Evolutionary conservation across 2,797 vertebrate species (phyloP).

Genomic region (Gallirallus australis): DNA sequence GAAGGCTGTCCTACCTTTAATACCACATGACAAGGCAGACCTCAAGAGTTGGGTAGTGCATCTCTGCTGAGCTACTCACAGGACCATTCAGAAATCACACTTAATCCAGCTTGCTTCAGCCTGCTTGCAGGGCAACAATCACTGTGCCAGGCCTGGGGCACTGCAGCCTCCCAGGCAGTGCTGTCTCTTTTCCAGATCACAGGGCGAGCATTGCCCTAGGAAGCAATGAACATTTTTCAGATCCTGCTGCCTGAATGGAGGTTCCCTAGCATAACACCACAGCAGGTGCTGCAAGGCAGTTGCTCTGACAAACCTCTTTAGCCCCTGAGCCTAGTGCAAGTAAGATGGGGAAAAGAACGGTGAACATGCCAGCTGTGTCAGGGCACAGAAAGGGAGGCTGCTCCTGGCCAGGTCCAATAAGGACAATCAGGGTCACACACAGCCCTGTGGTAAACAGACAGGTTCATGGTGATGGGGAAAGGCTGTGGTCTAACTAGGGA

Average conservation of each 20-base stretch:
- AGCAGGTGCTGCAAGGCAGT: background rate
- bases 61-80: rapidly evolving
- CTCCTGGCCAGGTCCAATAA: too few relatives aligned
- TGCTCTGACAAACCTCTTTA: background rate
- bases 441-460: background rate
- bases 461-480: background rate
- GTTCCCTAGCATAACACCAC: background rate
- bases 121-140: background rate
- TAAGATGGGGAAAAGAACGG: background rate
- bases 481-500: background rate
- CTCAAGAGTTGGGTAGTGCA: background rate
- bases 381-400: background rate
- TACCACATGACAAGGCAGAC: background rate
- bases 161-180: background rate
- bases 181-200: background rate
- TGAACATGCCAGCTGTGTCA: background rate
- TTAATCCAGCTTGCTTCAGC: background rate
- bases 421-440: background rate
- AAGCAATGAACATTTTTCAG: background rate
- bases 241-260: background rate
- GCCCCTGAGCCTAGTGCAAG: background rate
- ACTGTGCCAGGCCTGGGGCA: background rate
- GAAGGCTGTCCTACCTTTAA: background rate
- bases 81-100: background rate
- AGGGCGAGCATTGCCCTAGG: background rate